Conservation (phyloP, 2,888 invertebrate genomes). For the Cheilosia variabilis region DNA sequence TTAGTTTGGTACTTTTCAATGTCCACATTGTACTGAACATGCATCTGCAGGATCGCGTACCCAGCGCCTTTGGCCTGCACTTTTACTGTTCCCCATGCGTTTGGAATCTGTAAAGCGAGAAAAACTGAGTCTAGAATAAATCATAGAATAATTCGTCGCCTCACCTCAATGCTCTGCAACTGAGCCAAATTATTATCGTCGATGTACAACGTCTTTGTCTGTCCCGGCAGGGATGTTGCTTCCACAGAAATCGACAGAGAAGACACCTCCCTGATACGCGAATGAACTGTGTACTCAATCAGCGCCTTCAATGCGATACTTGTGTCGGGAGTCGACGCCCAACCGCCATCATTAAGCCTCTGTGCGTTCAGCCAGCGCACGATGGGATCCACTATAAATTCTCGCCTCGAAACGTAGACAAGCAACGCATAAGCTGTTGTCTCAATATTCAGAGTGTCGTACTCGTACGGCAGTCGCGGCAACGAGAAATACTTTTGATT, state of each 20-base stretch:
- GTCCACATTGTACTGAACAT: slow-evolving; percentile 96
- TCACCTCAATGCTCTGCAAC: slow-evolving; percentile 90
- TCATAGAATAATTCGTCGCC: slow-evolving; percentile 47
- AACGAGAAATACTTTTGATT: slow-evolving; percentile 95
- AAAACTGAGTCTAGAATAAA: background rate
- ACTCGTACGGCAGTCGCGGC: slow-evolving; percentile 93
- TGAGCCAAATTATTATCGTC: slow-evolving; percentile 90
- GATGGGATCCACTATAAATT: slow-evolving; percentile 91
- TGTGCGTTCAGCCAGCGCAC: slow-evolving; percentile 96
- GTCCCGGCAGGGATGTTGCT: slow-evolving; percentile 91
- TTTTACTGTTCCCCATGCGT: slow-evolving; percentile 97
- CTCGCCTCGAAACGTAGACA: slow-evolving; percentile 93
- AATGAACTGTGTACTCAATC: slow-evolving; percentile 94
- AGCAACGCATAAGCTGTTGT: slow-evolving; percentile 96
- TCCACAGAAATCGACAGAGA: slow-evolving; percentile 91
- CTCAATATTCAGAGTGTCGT: slow-evolving; percentile 96
- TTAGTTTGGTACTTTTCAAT: slow-evolving; percentile 91
- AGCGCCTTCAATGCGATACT: slow-evolving; percentile 94
- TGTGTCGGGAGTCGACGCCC: slow-evolving; percentile 95
- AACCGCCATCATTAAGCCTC: slow-evolving; percentile 93
- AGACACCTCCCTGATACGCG: slow-evolving; percentile 93
- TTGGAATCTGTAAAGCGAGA: slow-evolving; percentile 88
- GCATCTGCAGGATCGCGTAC: slow-evolving; percentile 97
- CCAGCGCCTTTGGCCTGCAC: slow-evolving; percentile 96
- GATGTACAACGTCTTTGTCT: slow-evolving; percentile 88